phyloP scores from a whole-genome alignment of 1,140 invertebrate species.

The Bombus balteatus region DNA sequence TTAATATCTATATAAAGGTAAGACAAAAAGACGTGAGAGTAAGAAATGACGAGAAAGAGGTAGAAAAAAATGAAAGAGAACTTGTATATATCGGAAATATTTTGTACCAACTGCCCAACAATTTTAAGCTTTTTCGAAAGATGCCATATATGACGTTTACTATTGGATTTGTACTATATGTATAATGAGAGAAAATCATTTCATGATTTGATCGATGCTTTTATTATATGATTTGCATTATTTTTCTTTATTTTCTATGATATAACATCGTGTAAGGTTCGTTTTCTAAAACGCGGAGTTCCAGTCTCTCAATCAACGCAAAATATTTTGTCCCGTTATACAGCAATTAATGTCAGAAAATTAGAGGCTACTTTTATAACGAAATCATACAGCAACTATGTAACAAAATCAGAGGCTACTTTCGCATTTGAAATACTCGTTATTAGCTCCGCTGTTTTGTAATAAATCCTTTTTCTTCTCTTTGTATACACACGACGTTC shows the following conservation, averaged over 20 bases:
- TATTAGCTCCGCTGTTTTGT: neutral
- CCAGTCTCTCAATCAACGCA: neutral
- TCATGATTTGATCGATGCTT: neutral
- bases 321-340: neutral
- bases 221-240: neutral
- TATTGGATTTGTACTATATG: conserved; percentile 22
- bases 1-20: conserved; percentile 4
- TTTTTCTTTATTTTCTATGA: neutral
- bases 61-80: neutral
- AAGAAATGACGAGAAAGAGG: neutral
- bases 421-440: neutral
- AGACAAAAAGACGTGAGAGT: neutral
- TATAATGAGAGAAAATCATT: conserved; percentile 18
- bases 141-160: conserved; percentile 42
- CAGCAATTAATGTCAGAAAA: neutral
- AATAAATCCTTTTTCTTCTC: conserved; percentile 7
- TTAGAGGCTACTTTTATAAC: neutral
- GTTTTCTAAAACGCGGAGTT: neutral
- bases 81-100: conserved; percentile 67
- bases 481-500: neutral
- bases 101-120: conserved; percentile 54
- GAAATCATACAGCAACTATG: neutral
- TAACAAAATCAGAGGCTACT: neutral
- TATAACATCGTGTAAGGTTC: neutral
- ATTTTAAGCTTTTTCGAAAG: conserved; percentile 37